Percentiles rank a stretch among this genome's conserved stretches.
These are phyloP conservation scores for Nasalis larvatus DNA, from an alignment of 2,113 vertebrate species.

Conservation along the genomic window DNA sequence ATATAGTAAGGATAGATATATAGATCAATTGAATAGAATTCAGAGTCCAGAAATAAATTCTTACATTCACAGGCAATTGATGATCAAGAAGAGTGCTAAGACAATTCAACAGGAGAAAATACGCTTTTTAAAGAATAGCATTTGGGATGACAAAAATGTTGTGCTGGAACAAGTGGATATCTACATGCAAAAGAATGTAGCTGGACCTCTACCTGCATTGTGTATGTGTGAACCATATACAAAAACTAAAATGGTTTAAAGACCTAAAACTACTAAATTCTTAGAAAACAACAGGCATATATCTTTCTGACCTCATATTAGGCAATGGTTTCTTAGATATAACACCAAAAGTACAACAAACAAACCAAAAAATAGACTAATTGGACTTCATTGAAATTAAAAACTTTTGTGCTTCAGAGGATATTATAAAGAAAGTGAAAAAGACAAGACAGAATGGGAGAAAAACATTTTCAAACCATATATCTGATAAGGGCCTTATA, in stretches of 20 bases:
- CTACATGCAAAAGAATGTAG: background rate
- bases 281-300: background rate
- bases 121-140: background rate
- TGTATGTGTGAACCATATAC: background rate
- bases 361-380: background rate
- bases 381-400: background rate
- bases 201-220: background rate
- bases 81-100: background rate
- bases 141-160: background rate
- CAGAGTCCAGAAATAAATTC: background rate
- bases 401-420: background rate
- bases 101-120: background rate
- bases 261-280: background rate
- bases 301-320: background rate
- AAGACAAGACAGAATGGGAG: background rate
- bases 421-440: background rate
- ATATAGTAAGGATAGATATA: background rate
- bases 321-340: background rate
- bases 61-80: background rate
- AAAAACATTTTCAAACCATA: background rate
- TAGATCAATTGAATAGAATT: background rate
- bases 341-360: background rate
- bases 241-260: background rate
- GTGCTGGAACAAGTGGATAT: background rate
- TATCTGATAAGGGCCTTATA: background rate